phyloP scores from a whole-genome alignment of 2,888 invertebrate genomes.

The Dasysyrphus albostriatus region DNA sequence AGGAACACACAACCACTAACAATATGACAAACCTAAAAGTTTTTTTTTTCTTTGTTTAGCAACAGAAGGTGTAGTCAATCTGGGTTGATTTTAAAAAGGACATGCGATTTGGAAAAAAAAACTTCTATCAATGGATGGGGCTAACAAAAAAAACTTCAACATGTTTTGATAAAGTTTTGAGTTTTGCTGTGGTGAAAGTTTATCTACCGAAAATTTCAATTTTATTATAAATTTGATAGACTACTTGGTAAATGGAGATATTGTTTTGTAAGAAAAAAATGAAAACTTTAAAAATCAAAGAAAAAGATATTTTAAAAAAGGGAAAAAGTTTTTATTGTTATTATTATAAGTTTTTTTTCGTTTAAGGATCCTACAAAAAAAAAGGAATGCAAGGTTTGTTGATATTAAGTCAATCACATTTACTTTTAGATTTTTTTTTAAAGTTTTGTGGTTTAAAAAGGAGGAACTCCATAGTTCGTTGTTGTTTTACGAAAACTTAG shows the following conservation, averaged over 20 bases:
- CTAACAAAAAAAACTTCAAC: neutral
- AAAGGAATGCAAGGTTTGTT: too few relatives aligned
- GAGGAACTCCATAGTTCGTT: too few relatives aligned
- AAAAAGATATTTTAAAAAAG: too few relatives aligned
- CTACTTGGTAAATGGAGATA: neutral
- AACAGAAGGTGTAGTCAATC: neutral
- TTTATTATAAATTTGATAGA: neutral
- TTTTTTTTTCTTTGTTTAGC: neutral
- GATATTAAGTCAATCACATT: too few relatives aligned
- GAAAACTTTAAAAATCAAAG: too few relatives aligned
- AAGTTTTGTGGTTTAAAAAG: too few relatives aligned
- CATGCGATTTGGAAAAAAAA: neutral
- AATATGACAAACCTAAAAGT: conserved; percentile 4
- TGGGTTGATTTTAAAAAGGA: neutral
- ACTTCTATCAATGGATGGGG: neutral
- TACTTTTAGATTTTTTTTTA: too few relatives aligned
- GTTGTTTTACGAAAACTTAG: too few relatives aligned
- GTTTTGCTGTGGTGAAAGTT: neutral
- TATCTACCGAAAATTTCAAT: neutral
- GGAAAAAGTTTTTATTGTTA: too few relatives aligned
- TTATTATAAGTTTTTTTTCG: too few relatives aligned
- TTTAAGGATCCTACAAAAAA: too few relatives aligned
- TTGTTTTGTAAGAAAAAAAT: too few relatives aligned
- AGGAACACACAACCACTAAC: conserved; percentile 17
- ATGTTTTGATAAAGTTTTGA: neutral